Base-by-base conservation (phyloP, 1,140 invertebrate genomes). In the Drosophila burlai region DNA sequence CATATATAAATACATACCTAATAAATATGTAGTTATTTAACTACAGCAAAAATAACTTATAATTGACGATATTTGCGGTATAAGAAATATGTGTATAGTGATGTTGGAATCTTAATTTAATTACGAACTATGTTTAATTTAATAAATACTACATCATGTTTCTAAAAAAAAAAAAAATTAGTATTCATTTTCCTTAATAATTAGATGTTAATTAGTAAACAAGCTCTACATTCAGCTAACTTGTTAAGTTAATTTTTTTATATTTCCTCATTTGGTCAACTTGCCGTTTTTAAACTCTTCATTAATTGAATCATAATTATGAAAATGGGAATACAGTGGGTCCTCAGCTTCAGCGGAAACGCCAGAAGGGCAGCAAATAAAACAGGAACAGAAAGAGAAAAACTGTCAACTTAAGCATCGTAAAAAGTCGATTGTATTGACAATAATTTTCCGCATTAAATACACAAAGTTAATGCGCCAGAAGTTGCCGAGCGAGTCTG, bases 341-440 rank as follows among this genome's bases (percentile, higher is more conserved):
- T 2, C 24, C n/a, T n/a, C 26, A 18, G 46, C 15, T 49, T 59
- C 66, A 52, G 52, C 26, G 47, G 58, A 61, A 40, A 59, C 26
- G 50, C 10, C 66, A 52, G 38, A 66, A 71, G 67, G 67, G 47
- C 62, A 52, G 54, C 21, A 54, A 63, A 45, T 54, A 52, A 73
- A 40, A 43, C 68, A 73, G 68, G 31, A 62, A 63, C 49, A 54
- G 67, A 79, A 31, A 47, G 60, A 69, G 47, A 49, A 71, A 80
- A 85, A 81, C 78, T 90, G 84, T 90, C 84, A 90, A 82, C 78
- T 85, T 81, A 76, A 81, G 64, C 46, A 74, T 80, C 84, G 42
- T 89, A 89, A 89, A 89, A 89, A 65, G 71, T 76, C 85, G 71
- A 90, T 89, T 89, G 82, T 90, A 89, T 89, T 81, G 81, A 43